Evolutionary conservation across 2,797 vertebrate species (phyloP), one percentile per base, ranked within the genome.

Genomic region (Gymnothorax reevesii): DNA sequence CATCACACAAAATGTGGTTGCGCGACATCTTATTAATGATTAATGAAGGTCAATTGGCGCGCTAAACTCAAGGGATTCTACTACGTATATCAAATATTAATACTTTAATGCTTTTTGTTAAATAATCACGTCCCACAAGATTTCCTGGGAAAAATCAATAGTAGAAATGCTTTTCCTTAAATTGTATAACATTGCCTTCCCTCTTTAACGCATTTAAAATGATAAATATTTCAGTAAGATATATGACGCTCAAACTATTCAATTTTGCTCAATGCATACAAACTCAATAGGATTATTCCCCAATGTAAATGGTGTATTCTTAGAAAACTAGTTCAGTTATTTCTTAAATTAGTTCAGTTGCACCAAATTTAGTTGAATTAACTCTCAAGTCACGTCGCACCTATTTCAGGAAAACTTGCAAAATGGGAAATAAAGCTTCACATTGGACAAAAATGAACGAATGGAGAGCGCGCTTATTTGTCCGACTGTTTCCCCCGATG

Each of bases 41-140:
- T 95, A 87, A 95, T 94, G 91, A 25, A 27, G 90, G 88, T 92
- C 92, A 91, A 88, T 86, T 89, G 91, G 90, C 93, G 93, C 94
- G 92, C 93, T 89, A 90, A 85, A 93, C 87, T 54, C 75, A 71
- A 60, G 83, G 82, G 84, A 85, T 91, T 86, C 66, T 89, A 42
- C 33, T 1, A 42, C 33, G 33, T 42, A 33, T 83, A 95, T 97
- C 69, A 95, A 95, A 94, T 95, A 96, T 96, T 95, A 92, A 96
- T 95, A 88, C 88, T 87, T 88, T 91, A 94, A 94, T 93, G 92
- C 86, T 87, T 85, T 64, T 22, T 83, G 90, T 93, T 92, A 93
- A 94, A 94, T 94, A 94, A 96, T 95, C 92, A 93, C 90, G 87
- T 94, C 95, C 94, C 93, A 80, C 69, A 83, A 92, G 94, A 88